A percentile compares a stretch with the other conserved stretches of the same genome.
Evolutionary conservation across 2,888 invertebrate species (phyloP).

Genomic region (Seira sanloemensis): DNA sequence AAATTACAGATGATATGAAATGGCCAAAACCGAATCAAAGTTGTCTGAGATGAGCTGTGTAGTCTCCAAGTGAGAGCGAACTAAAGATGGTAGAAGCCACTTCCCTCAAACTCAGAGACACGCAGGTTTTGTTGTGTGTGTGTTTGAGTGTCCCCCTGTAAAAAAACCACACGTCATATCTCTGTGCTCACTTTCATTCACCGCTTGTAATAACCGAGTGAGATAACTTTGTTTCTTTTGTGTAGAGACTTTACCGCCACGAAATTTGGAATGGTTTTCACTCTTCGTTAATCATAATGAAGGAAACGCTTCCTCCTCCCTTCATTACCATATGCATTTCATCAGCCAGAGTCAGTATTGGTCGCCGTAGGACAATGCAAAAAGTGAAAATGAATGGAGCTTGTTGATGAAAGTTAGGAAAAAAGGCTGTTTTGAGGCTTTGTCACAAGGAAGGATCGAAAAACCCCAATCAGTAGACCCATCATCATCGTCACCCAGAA

Average conservation of each 20-base stretch:
- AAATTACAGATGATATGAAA: no score
- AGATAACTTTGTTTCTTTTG: background rate
- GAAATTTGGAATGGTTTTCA: background rate
- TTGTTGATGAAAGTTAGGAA: background rate
- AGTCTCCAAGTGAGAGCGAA: no score
- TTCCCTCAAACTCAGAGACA: background rate
- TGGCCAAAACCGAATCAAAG: no score
- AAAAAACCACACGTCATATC: background rate
- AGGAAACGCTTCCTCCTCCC: conserved; percentile 4
- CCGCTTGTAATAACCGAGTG: background rate
- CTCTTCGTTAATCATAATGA: background rate
- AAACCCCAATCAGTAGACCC: conserved; percentile 49
- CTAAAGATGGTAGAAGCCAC: background rate
- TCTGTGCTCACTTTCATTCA: background rate
- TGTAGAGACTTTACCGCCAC: background rate
- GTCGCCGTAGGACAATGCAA: background rate
- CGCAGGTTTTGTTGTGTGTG: background rate
- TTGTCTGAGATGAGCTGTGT: no score
- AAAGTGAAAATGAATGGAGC: background rate
- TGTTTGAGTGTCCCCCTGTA: background rate
- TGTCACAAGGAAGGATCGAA: conserved; percentile 21
- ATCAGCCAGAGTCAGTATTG: background rate
- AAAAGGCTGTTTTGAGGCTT: conserved; percentile 1
- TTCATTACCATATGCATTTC: background rate
- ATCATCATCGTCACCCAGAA: background rate